A percentile compares a stretch with the other conserved stretches of the same genome.
Evolutionary conservation across 2,888 invertebrate species (phyloP).

Genomic region (Drosophila subquinaria): DNA sequence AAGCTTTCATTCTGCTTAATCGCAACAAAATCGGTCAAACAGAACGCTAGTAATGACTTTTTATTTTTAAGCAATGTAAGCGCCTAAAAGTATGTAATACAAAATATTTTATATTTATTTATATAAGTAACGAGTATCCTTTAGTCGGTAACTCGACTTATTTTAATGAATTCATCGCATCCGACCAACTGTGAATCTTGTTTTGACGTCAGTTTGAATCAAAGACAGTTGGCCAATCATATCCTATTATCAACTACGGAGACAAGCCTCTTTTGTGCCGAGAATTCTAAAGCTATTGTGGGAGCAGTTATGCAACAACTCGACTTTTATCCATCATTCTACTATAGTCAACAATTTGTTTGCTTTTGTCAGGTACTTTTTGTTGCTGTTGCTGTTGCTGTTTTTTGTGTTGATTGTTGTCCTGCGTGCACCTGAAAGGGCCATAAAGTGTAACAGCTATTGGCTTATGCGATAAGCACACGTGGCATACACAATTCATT

Average conservation of each 20-base stretch:
- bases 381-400: neutral
- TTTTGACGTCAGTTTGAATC: neutral
- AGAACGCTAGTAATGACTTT: too few species aligned
- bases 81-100: too few species aligned
- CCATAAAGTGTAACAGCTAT: constrained; percentile 25
- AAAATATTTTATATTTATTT: too few species aligned
- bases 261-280: neutral
- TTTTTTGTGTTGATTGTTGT: neutral
- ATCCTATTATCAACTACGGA: neutral
- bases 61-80: too few species aligned
- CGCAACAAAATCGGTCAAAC: too few species aligned
- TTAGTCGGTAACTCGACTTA: too few species aligned
- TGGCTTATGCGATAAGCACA: constrained; percentile 16
- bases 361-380: neutral
- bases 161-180: too few species aligned
- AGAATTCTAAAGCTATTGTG: constrained; percentile 1
- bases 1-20: too few species aligned
- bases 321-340: neutral
- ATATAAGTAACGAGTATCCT: too few species aligned
- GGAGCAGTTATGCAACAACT: constrained; percentile 1
- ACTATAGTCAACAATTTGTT: neutral
- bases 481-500: constrained; percentile 21
- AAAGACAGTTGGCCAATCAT: neutral
- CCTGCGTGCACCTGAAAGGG: constrained; percentile 14
- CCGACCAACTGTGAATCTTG: neutral